These are phyloP conservation scores for Chionoecetes opilio DNA, from an alignment of 1,140 invertebrate species.

Conservation along the genomic window DNA sequence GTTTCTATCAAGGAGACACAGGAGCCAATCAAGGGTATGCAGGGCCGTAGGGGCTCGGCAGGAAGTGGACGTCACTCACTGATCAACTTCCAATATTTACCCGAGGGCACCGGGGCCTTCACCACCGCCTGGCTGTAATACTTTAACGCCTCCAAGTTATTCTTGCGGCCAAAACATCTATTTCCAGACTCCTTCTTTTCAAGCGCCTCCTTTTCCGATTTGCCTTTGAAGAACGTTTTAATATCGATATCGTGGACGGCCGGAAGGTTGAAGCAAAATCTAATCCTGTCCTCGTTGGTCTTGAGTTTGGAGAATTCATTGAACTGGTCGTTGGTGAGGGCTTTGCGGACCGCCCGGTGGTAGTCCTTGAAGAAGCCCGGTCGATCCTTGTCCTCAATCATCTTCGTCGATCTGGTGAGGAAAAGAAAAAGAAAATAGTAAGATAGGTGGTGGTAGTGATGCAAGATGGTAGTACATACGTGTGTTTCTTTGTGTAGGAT, in stretches of 20 bases:
- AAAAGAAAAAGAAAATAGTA: background rate
- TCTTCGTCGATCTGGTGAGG: conserved; percentile 69
- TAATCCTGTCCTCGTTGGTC: conserved; percentile 82
- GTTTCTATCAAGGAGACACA: too few relatives aligned
- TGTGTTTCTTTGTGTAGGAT: background rate
- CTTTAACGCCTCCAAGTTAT: conserved; percentile 89
- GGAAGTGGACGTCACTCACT: conserved; percentile 71
- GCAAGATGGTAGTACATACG: background rate
- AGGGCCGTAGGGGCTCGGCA: background rate
- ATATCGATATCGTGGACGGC: conserved; percentile 82
- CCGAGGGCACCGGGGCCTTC: conserved; percentile 86
- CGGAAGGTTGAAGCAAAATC: conserved; percentile 81
- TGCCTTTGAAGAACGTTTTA: conserved; percentile 84
- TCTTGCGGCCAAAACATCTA: conserved; percentile 89
- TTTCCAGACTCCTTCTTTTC: conserved; percentile 91
- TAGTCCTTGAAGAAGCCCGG: conserved; percentile 81
- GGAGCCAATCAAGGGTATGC: too few relatives aligned
- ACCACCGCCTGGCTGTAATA: conserved; percentile 89
- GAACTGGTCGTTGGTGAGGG: conserved; percentile 78
- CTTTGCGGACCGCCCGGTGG: conserved; percentile 75
- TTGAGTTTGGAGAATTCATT: conserved; percentile 80
- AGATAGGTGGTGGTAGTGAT: background rate
- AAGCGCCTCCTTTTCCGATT: conserved; percentile 87
- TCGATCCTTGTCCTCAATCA: conserved; percentile 78
- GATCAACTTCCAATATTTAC: conserved; percentile 85